phyloP scores from a whole-genome alignment of 2,888 invertebrate species.

The Pterobdella sp. region DNA sequence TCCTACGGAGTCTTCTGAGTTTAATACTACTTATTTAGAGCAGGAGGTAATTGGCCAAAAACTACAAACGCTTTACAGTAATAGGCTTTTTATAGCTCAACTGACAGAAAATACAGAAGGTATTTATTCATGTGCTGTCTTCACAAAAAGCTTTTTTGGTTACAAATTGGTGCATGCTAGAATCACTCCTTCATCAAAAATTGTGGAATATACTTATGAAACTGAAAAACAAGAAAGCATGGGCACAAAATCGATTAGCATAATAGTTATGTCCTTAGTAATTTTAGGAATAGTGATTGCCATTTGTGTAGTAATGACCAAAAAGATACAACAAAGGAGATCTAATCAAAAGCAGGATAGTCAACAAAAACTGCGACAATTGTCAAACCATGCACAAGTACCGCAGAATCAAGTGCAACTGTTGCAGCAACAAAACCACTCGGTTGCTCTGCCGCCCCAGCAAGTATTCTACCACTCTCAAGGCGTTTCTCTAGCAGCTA shows the following conservation, averaged over 20 bases:
- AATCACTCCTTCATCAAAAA: not conserved
- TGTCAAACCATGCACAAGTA: constrained; percentile 16
- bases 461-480: constrained; percentile 7
- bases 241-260: not conserved
- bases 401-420: not conserved
- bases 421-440: constrained; percentile 15
- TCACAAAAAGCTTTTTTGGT: constrained; percentile 8
- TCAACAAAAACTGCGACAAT: constrained; percentile 13
- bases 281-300: constrained; percentile 10
- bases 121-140: constrained; percentile 20
- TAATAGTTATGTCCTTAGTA: constrained; percentile 12
- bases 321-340: constrained; percentile 7
- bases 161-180: constrained; percentile 3
- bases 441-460: not conserved
- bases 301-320: constrained; percentile 3
- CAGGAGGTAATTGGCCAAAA: not conserved
- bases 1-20: not conserved
- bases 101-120: constrained; percentile 11
- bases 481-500: not conserved
- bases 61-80: not conserved
- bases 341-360: constrained; percentile 1
- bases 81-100: not conserved
- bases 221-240: not conserved
- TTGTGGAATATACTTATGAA: not conserved
- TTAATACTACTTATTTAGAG: not conserved